Evolutionary conservation across 2,888 invertebrate genomes (phyloP).

Genomic region (Acronicta leporina): DNA sequence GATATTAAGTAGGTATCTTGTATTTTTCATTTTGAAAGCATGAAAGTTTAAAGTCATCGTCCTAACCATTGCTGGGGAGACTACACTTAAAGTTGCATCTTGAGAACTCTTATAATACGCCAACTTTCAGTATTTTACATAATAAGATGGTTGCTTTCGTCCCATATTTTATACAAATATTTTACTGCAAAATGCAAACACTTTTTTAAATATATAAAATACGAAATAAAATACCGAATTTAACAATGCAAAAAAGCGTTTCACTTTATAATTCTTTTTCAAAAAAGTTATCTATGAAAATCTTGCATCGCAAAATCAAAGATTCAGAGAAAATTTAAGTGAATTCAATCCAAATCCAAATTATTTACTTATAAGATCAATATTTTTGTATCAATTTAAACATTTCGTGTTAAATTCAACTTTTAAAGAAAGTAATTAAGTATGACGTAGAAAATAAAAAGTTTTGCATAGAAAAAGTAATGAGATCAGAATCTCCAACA

Average conservation of each 20-base stretch:
- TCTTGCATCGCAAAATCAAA: too few relatives aligned
- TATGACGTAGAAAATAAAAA: slow-evolving; percentile 12
- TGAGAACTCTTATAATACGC: not conserved
- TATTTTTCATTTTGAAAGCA: slow-evolving; percentile 29
- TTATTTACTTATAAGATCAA: too few relatives aligned
- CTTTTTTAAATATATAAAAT: too few relatives aligned
- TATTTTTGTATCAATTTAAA: not conserved
- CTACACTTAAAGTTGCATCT: slow-evolving; percentile 10
- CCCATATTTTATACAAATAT: too few relatives aligned
- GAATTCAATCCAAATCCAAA: too few relatives aligned
- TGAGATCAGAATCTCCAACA: slow-evolving; percentile 7
- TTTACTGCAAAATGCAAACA: too few relatives aligned
- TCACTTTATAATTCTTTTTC: too few relatives aligned
- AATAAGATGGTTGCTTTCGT: too few relatives aligned
- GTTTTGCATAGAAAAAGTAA: slow-evolving; percentile 21
- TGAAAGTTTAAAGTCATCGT: slow-evolving; percentile 57
- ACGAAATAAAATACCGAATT: too few relatives aligned
- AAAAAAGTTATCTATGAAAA: too few relatives aligned
- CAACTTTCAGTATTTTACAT: not conserved
- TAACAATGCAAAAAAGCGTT: too few relatives aligned
- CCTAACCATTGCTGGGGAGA: slow-evolving; percentile 24
- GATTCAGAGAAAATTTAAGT: too few relatives aligned
- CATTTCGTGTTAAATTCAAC: not conserved
- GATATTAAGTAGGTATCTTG: slow-evolving; percentile 2
- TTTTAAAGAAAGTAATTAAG: slow-evolving; percentile 3